Conservation (phyloP, 2,797 vertebrate genomes). For the Channa striata region DNA sequence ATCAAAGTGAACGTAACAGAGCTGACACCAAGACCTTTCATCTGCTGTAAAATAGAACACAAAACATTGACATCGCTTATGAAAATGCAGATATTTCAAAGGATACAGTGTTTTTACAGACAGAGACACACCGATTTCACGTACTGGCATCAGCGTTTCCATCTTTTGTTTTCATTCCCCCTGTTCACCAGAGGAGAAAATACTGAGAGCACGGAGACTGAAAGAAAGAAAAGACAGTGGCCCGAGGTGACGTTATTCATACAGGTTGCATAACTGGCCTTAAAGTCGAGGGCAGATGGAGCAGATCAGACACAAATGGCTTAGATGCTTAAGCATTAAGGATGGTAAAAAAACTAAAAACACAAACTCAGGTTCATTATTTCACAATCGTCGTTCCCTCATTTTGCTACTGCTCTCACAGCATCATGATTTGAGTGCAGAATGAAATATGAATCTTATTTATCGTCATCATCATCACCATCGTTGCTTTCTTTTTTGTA, state of each 20-base stretch:
- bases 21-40: background rate
- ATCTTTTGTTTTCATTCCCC: slow-evolving; percentile 54
- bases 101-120: background rate
- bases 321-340: background rate
- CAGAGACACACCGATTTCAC: background rate
- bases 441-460: background rate
- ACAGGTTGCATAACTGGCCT: slow-evolving; percentile 41
- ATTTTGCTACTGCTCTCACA: background rate
- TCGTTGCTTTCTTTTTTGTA: background rate
- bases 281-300: slow-evolving; percentile 15
- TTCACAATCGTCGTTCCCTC: background rate
- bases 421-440: background rate
- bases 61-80: slow-evolving; percentile 2
- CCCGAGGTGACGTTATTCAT: slow-evolving; percentile 29
- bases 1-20: background rate
- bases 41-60: background rate
- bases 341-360: background rate
- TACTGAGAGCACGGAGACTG: background rate
- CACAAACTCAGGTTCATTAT: background rate
- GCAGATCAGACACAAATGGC: background rate
- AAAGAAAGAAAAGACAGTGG: slow-evolving; percentile 15
- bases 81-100: background rate
- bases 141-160: background rate
- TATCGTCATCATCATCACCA: background rate
- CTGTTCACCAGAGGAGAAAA: slow-evolving; percentile 37